Base-by-base conservation (phyloP, 2,113 vertebrate species). In the Scalopus aquaticus region DNA sequence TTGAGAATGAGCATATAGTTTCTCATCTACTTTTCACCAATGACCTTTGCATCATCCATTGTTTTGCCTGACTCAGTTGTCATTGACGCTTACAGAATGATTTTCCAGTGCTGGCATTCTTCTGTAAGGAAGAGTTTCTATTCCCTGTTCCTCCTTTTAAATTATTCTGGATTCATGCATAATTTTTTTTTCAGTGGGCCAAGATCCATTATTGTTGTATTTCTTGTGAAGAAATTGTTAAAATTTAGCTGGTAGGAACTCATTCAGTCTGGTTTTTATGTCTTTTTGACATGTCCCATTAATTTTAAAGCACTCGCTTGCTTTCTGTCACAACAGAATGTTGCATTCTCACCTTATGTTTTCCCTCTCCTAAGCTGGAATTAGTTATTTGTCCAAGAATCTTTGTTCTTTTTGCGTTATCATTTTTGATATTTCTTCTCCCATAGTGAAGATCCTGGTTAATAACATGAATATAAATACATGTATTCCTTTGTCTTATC, bases 1-100 rank as follows among this genome's bases (percentile, higher is more conserved):
- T 84, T 58, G 10, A 79, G 87, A 64, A 7, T 87, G 70, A 87
- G 62, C 39, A 67, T 74, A 76, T 78, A 79, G 39, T 91, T 93
- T 93, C 70, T 91, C 26, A 76, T 35, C 54, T 70, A 7, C 5
- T 2, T 90, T 94, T 96, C 37, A 58, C 28, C 37, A 77, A 6
- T 51, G 19, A 74, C 93, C 82, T 82, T 93, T 88, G 77, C 17
- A 70, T 35, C 17, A 70, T 30, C 12, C 28, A 20, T 90, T 54
- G 80, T 44, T 93, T 88, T 91, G 46, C 19, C 49, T 88, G 56
- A 90, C 69, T 54, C 39, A 49, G 46, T 19, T 73, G 65, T 88
- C 22, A 24, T 30, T 73, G 82, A 73, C 83, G 37, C 28, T 88
- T 88, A 3, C 35, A 88, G 56, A 74, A 88, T 65, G n/a, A 58